phyloP scores from a whole-genome alignment of 1,140 invertebrate genomes.

The Scaptomyza pallida region DNA sequence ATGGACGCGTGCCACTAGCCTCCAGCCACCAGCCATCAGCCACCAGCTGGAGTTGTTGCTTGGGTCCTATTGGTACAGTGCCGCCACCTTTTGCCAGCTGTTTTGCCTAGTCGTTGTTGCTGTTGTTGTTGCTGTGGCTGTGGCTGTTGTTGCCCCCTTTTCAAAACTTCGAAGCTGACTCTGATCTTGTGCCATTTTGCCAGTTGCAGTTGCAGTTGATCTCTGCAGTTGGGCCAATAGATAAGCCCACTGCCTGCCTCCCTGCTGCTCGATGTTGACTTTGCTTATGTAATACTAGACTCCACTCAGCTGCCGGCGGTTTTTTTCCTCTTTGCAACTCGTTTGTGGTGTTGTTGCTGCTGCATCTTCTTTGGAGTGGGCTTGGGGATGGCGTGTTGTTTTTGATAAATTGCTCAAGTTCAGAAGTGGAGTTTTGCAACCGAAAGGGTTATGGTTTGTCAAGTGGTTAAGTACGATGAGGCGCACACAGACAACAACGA shows the following conservation, averaged over 20 bases:
- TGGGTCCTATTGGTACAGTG: conserved; percentile 64
- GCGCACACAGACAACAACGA: background rate
- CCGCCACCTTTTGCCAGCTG: conserved; percentile 77
- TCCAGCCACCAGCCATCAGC: conserved; percentile 48
- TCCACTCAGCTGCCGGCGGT: conserved; percentile 50
- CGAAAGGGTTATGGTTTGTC: conserved; percentile 4
- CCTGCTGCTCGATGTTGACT: conserved; percentile 53
- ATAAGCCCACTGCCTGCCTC: conserved; percentile 44
- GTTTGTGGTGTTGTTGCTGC: conserved; percentile 22
- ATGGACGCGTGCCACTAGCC: conserved; percentile 1
- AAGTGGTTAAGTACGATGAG: conserved; percentile 19
- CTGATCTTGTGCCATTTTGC: conserved; percentile 31
- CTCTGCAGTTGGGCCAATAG: conserved; percentile 65
- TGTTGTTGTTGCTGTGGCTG: conserved; percentile 23
- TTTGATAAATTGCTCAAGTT: conserved; percentile 67
- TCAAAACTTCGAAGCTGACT: background rate
- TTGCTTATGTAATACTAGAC: conserved; percentile 77
- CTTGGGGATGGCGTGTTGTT: conserved; percentile 49
- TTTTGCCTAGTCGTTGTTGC: conserved; percentile 17
- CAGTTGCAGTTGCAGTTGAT: conserved; percentile 51
- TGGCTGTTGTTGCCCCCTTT: conserved; percentile 22
- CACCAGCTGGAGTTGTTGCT: conserved; percentile 29
- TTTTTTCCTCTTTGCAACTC: conserved; percentile 11
- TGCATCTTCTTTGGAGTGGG: conserved; percentile 25
- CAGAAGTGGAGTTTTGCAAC: conserved; percentile 48